phyloP scores from a whole-genome alignment of 2,888 invertebrate species.

The Endomychus coccineus region DNA sequence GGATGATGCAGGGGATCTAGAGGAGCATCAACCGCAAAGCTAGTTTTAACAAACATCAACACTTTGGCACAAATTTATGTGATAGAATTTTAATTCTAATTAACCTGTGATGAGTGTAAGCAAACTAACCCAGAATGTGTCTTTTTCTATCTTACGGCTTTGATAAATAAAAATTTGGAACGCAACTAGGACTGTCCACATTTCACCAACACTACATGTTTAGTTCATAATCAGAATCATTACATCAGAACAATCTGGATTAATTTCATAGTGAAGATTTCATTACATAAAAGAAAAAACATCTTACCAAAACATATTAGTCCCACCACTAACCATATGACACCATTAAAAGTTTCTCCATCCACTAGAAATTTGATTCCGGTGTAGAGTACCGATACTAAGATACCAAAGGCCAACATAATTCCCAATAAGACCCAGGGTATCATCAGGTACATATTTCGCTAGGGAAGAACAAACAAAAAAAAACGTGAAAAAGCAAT shows the following conservation, averaged over 20 bases:
- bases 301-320: constrained; percentile 54
- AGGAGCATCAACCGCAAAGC: too few relatives aligned
- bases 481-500: background rate
- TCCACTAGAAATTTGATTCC: constrained; percentile 66
- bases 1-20: too few relatives aligned
- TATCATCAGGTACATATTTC: constrained; percentile 73
- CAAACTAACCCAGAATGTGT: background rate
- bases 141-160: background rate
- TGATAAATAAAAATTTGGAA: constrained; percentile 2
- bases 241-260: background rate
- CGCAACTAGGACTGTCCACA: background rate
- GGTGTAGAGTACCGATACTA: constrained; percentile 74
- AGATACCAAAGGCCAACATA: constrained; percentile 67
- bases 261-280: background rate
- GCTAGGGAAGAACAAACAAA: constrained; percentile 46
- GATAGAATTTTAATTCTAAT: too few relatives aligned
- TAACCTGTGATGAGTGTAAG: too few relatives aligned
- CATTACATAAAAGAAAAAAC: constrained; percentile 1
- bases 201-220: background rate
- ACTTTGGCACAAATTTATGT: too few relatives aligned
- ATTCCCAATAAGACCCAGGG: constrained; percentile 79
- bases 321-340: constrained; percentile 56
- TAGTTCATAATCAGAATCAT: background rate
- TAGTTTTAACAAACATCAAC: too few relatives aligned
- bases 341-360: constrained; percentile 47